These are phyloP conservation scores for Osmerus mordax DNA, from an alignment of 2,113 vertebrate genomes.

Conservation along the genomic window DNA sequence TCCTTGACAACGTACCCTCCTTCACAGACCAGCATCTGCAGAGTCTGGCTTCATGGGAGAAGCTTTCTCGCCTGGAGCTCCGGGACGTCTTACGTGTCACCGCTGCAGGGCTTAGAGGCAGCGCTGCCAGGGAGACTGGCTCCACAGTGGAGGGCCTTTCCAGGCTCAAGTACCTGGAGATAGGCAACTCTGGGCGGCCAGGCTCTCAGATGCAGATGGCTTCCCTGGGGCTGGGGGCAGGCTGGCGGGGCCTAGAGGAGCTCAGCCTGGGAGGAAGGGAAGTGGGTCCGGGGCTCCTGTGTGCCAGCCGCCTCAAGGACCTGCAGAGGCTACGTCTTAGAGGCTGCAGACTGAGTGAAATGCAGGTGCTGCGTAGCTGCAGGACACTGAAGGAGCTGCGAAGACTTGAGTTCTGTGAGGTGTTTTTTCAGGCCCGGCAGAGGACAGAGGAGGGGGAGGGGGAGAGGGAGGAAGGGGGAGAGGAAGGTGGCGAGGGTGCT, in stretches of 20 bases:
- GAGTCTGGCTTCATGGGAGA: constrained; percentile 67
- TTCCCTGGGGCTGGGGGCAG: constrained; percentile 69
- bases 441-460: constrained; percentile 32
- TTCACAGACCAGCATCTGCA: constrained; percentile 74
- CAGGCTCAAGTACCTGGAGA: constrained; percentile 67
- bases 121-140: constrained; percentile 60
- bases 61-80: constrained; percentile 62
- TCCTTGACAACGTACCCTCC: constrained; percentile 73
- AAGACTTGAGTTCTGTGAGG: constrained; percentile 67
- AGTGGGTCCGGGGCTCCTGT: constrained; percentile 69
- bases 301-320: constrained; percentile 66
- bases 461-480: constrained; percentile 40
- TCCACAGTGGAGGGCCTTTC: constrained; percentile 59
- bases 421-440: constrained; percentile 64
- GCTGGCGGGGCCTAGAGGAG: constrained; percentile 71
- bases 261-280: constrained; percentile 72
- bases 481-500: constrained; percentile 28
- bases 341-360: constrained; percentile 65
- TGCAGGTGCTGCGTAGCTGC: constrained; percentile 69
- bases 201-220: constrained; percentile 71
- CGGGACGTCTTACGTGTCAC: constrained; percentile 70
- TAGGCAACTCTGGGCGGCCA: constrained; percentile 62
- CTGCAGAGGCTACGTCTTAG: constrained; percentile 65
- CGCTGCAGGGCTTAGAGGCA: constrained; percentile 64
- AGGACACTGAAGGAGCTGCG: constrained; percentile 63